Evolutionary conservation across 1,140 invertebrate species (phyloP).

Genomic region (Neodiprion lecontei): DNA sequence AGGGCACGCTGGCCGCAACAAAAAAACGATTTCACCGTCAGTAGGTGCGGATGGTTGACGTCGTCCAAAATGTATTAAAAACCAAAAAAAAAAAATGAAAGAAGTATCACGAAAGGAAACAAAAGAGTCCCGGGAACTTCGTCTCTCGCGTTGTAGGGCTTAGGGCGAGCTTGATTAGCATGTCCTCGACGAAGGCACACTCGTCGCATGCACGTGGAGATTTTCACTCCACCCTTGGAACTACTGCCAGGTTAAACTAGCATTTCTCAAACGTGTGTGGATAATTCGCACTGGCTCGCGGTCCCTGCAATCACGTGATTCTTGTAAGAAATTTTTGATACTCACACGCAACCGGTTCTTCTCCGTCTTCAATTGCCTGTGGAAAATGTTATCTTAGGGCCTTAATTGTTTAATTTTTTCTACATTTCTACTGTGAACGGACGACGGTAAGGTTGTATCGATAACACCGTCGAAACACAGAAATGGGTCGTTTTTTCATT

Average conservation of each 20-base stretch:
- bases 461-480: no score
- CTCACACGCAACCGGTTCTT: background rate
- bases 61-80: background rate
- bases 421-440: no score
- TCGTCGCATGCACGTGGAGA: conserved; percentile 36
- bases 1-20: no score
- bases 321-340: conserved; percentile 20
- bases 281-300: conserved; percentile 16
- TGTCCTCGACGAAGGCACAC: conserved; percentile 47
- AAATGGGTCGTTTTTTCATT: no score
- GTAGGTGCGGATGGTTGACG: no score
- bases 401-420: no score
- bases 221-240: conserved; percentile 22
- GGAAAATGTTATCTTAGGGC: background rate
- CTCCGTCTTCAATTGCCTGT: background rate
- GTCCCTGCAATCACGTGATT: conserved; percentile 24
- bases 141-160: no score
- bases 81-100: background rate
- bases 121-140: no score
- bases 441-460: no score
- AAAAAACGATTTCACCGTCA: no score
- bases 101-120: no score
- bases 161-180: conserved; percentile 41
- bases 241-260: conserved; percentile 11
- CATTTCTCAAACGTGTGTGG: background rate